Evolutionary conservation across 2,797 vertebrate species (phyloP).

Genomic region (Eremophila alpestris): DNA sequence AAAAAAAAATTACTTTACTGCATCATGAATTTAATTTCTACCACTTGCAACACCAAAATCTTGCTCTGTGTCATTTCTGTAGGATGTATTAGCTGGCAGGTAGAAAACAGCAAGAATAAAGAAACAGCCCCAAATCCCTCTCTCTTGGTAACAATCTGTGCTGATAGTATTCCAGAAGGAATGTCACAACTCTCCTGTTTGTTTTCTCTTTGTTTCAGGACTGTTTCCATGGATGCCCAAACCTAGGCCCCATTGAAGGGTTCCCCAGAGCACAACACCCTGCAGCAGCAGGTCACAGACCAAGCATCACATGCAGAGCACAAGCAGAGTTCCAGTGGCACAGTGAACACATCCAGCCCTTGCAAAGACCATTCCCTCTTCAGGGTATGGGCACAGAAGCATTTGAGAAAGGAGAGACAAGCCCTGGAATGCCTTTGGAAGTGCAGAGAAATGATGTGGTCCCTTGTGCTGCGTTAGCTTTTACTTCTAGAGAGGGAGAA

Average conservation of each 20-base stretch:
- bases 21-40: not conserved
- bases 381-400: not conserved
- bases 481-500: not conserved
- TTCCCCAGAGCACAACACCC: not conserved
- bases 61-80: not conserved
- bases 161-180: slow-evolving; percentile 43
- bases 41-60: not conserved
- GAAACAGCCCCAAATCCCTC: not conserved
- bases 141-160: not conserved
- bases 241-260: slow-evolving; percentile 41
- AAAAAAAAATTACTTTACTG: not conserved
- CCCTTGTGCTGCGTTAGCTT: not conserved
- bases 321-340: not conserved
- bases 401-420: not conserved
- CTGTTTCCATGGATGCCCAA: slow-evolving; percentile 61
- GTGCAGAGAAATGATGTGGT: not conserved
- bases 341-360: not conserved
- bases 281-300: slow-evolving; percentile 36
- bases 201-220: slow-evolving; percentile 68
- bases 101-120: not conserved
- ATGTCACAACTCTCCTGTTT: slow-evolving; percentile 43
- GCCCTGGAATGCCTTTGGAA: not conserved
- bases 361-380: not conserved
- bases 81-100: not conserved
- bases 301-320: not conserved